A percentile compares a stretch with the other conserved stretches of the same genome.
Conservation (phyloP, 2,113 vertebrate species). For the Scophthalmus maximus region DNA sequence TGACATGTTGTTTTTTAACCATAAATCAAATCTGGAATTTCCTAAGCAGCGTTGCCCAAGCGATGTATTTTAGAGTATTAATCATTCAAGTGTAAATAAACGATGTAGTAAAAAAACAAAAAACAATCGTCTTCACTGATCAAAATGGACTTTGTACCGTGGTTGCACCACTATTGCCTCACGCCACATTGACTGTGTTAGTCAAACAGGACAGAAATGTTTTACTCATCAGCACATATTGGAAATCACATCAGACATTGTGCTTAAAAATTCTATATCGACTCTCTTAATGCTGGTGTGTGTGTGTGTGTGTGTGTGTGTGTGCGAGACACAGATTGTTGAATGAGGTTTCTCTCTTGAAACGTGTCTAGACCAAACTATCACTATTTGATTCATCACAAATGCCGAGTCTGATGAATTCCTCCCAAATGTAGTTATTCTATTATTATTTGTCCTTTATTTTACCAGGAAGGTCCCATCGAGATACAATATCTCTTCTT, state of each 20-base stretch:
- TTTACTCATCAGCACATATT: too few relatives aligned
- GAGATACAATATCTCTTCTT: too few relatives aligned
- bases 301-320: too few relatives aligned
- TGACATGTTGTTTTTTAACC: too few relatives aligned
- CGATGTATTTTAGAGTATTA: too few relatives aligned
- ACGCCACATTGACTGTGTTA: neutral
- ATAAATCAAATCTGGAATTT: too few relatives aligned
- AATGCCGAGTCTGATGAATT: neutral
- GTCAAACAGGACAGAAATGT: too few relatives aligned
- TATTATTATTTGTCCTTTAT: too few relatives aligned
- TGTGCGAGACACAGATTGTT: too few relatives aligned
- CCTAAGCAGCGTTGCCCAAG: too few relatives aligned
- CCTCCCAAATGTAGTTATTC: neutral
- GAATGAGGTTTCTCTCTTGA: neutral
- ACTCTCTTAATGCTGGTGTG: neutral
- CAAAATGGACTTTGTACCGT: constrained; percentile 11
- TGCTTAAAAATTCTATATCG: neutral
- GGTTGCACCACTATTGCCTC: neutral
- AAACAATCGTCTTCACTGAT: neutral
- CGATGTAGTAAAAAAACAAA: neutral
- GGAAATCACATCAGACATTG: neutral
- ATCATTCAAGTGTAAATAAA: neutral
- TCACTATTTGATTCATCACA: neutral
- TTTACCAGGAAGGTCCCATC: too few relatives aligned
- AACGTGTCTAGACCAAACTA: too few relatives aligned